A percentile compares a stretch with the other conserved stretches of the same genome.
Evolutionary conservation across 2,888 invertebrate genomes (phyloP).

Genomic region (Psylliodes chrysocephalus): DNA sequence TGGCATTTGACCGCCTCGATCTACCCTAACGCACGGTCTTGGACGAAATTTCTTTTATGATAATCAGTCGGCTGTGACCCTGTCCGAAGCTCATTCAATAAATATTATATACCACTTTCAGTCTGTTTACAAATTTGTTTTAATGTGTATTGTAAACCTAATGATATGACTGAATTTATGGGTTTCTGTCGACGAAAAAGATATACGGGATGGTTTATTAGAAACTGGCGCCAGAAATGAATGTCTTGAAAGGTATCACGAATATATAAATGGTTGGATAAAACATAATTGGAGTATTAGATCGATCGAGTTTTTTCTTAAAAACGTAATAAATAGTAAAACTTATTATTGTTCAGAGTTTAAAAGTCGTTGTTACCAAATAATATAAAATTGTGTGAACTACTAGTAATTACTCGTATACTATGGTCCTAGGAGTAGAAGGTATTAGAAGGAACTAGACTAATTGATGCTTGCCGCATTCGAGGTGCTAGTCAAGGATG

Average conservation of each 20-base stretch:
- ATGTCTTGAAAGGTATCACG: slow-evolving; percentile 2
- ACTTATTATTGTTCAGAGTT: too few relatives aligned
- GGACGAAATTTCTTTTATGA: slow-evolving; percentile 41
- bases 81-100: slow-evolving; percentile 43
- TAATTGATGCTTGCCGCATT: too few relatives aligned
- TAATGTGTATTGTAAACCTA: slow-evolving; percentile 56
- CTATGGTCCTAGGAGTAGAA: too few relatives aligned
- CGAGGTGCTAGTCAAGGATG: too few relatives aligned
- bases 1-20: not conserved
- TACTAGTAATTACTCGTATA: too few relatives aligned
- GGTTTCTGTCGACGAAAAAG: slow-evolving; percentile 44
- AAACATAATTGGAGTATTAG: too few relatives aligned
- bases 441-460: too few relatives aligned
- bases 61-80: slow-evolving; percentile 49
- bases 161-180: slow-evolving; percentile 56
- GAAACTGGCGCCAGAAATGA: slow-evolving; percentile 14
- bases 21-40: not conserved
- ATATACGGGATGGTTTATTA: slow-evolving; percentile 46
- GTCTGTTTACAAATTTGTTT: slow-evolving; percentile 58
- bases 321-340: too few relatives aligned
- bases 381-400: too few relatives aligned
- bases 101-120: slow-evolving; percentile 49
- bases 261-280: not conserved
- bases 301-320: too few relatives aligned
- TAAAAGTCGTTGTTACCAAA: too few relatives aligned